These are phyloP conservation scores for Ophioninae sp. DNA, from an alignment of 2,888 invertebrate genomes.

Conservation along the genomic window DNA sequence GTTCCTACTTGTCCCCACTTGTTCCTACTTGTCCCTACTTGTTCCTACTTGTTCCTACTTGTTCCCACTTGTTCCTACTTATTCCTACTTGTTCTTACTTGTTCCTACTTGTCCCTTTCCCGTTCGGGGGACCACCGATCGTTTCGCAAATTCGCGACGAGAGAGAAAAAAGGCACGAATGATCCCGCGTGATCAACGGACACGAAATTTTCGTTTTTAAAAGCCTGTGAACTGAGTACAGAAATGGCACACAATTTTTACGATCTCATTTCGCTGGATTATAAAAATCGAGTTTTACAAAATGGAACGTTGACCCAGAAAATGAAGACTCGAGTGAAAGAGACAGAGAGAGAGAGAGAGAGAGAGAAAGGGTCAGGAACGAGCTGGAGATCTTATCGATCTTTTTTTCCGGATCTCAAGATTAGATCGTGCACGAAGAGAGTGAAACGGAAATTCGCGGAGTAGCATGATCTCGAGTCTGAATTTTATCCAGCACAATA, in stretches of 20 bases:
- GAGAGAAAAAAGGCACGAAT: neutral
- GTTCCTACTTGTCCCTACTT: no score
- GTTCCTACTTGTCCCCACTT: no score
- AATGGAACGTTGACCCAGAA: constrained; percentile 35
- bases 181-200: no score
- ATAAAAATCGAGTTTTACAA: neutral
- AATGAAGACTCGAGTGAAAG: neutral
- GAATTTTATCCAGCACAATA: neutral
- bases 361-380: neutral
- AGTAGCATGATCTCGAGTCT: neutral
- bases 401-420: constrained; percentile 21
- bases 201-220: no score
- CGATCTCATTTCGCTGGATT: neutral
- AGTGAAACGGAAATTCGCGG: neutral
- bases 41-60: no score
- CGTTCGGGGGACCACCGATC: constrained; percentile 2
- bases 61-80: no score
- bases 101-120: no score
- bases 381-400: constrained; percentile 1
- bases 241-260: no score
- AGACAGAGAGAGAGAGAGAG: neutral
- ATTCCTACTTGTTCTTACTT: no score
- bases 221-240: no score
- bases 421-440: constrained; percentile 12
- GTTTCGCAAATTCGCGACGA: constrained; percentile 8